Conservation (phyloP, 2,797 vertebrate genomes). For the Macroramphosus scolopax region DNA sequence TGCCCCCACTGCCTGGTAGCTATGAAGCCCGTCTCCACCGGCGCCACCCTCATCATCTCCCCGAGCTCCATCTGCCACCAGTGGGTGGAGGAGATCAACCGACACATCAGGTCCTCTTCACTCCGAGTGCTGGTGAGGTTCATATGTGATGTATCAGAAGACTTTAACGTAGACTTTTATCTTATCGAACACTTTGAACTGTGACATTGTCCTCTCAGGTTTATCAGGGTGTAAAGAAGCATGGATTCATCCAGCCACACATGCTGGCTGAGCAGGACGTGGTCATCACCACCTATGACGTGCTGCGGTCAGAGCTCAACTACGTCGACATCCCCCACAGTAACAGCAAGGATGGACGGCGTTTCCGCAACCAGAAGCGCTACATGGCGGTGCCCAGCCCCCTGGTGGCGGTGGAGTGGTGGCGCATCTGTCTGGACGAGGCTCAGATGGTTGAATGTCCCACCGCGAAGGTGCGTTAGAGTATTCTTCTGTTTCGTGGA, state of each 20-base stretch:
- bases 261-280: conserved; percentile 94
- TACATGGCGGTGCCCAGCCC: conserved; percentile 99
- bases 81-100: conserved; percentile 98
- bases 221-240: conserved; percentile 96
- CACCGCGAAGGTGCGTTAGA: conserved; percentile 85
- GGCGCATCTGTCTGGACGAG: conserved; percentile 97
- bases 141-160: too few species aligned
- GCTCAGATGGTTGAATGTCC: conserved; percentile 99
- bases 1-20: conserved; percentile 98
- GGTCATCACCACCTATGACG: conserved; percentile 97
- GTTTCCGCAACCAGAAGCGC: conserved; percentile 95
- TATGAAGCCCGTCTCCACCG: conserved; percentile 92
- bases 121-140: conserved; percentile 88
- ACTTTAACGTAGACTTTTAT: too few species aligned
- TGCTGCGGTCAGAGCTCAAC: conserved; percentile 93
- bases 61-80: conserved; percentile 98
- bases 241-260: conserved; percentile 95
- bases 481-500: too few species aligned
- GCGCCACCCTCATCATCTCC: conserved; percentile 96
- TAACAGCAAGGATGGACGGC: conserved; percentile 92
- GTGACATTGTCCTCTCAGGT: conserved; percentile 83
- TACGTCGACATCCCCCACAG: conserved; percentile 98
- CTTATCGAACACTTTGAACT: too few species aligned
- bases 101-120: conserved; percentile 90
- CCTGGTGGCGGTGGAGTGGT: conserved; percentile 97